phyloP scores from a whole-genome alignment of 2,888 invertebrate genomes.

The Hirtodrosophila confusa region DNA sequence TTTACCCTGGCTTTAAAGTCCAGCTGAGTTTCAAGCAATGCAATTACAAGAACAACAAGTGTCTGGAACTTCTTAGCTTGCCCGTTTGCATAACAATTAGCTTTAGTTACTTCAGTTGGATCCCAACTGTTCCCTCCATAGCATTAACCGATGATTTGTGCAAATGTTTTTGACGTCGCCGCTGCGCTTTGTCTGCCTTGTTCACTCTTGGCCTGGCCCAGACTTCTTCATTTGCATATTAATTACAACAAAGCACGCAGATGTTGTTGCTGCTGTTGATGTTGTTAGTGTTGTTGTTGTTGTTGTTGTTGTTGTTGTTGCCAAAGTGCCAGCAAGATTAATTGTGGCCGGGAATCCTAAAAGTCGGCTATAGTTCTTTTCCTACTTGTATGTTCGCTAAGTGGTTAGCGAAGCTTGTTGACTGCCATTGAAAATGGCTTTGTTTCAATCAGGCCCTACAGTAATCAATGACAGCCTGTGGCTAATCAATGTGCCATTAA shows the following conservation, averaged over 20 bases:
- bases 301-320: constrained; percentile 18
- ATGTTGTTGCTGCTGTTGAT: constrained; percentile 24
- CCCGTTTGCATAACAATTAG: constrained; percentile 72
- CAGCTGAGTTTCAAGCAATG: constrained; percentile 26
- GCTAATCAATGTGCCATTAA: constrained; percentile 54
- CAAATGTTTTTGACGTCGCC: constrained; percentile 70
- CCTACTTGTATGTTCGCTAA: constrained; percentile 9
- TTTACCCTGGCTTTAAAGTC: constrained; percentile 33
- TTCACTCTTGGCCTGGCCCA: constrained; percentile 20
- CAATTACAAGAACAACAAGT: constrained; percentile 29
- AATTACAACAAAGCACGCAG: constrained; percentile 69
- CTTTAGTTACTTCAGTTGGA: constrained; percentile 13
- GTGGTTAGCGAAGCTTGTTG: constrained; percentile 19
- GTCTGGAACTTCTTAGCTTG: constrained; percentile 31
- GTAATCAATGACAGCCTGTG: constrained; percentile 57
- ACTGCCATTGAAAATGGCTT: constrained; percentile 27
- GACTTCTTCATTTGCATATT: constrained; percentile 68
- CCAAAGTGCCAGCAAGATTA: constrained; percentile 64
- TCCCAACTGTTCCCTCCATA: constrained; percentile 6
- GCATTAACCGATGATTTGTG: constrained; percentile 68
- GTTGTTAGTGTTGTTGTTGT: constrained; percentile 18
- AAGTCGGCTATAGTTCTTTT: constrained; percentile 43
- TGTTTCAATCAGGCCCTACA: constrained; percentile 28
- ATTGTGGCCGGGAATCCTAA: constrained; percentile 55
- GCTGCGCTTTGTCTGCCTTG: constrained; percentile 53